A percentile compares a stretch with the other conserved stretches of the same genome.
Evolutionary conservation across 92 coral and sea anemone species (phyloP).

Genomic region (Phenganax subtilis): DNA sequence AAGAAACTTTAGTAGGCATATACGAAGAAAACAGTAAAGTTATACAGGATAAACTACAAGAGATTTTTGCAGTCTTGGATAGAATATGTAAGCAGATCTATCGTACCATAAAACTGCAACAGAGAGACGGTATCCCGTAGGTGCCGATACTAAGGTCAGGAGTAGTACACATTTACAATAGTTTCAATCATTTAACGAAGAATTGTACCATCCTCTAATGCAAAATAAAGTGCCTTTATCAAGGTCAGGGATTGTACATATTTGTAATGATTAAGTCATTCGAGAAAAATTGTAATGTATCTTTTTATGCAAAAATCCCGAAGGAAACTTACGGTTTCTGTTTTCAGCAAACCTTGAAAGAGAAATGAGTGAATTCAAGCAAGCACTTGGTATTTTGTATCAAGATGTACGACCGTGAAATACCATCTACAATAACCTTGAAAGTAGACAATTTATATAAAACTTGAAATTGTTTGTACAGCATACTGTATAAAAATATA

Average conservation of each 20-base stretch:
- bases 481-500: no score
- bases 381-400: slow-evolving; percentile 76
- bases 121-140: no score
- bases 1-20: slow-evolving; percentile 81
- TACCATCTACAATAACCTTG: background rate
- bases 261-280: no score
- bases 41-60: slow-evolving; percentile 86
- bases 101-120: no score
- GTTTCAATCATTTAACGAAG: no score
- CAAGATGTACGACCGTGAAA: slow-evolving; percentile 59
- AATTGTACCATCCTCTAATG: no score
- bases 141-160: no score
- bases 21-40: slow-evolving; percentile 76
- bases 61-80: slow-evolving; percentile 77
- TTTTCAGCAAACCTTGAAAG: slow-evolving; percentile 72
- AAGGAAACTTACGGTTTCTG: background rate
- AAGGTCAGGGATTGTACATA: no score
- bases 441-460: background rate
- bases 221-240: no score
- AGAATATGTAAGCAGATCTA: slow-evolving; percentile 70
- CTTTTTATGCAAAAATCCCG: background rate
- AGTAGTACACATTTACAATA: no score
- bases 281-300: no score
- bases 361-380: slow-evolving; percentile 85
- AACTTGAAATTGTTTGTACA: no score